Evolutionary conservation across 2,113 vertebrate species (phyloP).

Genomic region (Eolophus roseicapilla): DNA sequence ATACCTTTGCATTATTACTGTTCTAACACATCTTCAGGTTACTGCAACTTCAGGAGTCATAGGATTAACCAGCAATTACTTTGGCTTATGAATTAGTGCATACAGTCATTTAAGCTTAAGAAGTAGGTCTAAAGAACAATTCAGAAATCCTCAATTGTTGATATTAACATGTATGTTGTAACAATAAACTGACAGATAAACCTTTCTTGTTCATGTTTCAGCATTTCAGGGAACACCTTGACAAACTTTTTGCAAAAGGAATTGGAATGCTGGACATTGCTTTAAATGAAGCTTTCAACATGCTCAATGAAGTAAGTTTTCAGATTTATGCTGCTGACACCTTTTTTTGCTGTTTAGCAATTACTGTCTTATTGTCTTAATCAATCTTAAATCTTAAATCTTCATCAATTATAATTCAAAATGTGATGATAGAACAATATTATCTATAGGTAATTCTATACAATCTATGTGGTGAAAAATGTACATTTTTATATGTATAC

Average conservation of each 20-base stretch:
- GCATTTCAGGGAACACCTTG: conserved; percentile 95
- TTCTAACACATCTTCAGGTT: neutral
- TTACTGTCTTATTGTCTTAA: neutral
- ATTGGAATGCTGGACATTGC: conserved; percentile 96
- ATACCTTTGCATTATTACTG: neutral
- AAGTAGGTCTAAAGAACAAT: neutral
- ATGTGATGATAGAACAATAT: neutral
- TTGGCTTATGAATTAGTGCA: neutral
- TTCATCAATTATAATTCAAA: neutral
- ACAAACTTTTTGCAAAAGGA: conserved; percentile 93
- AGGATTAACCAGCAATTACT: neutral
- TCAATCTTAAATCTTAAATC: neutral
- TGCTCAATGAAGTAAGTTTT: conserved; percentile 90
- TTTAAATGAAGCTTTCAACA: conserved; percentile 92
- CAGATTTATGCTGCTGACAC: neutral
- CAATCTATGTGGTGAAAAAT: neutral
- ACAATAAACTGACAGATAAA: neutral
- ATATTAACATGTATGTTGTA: neutral
- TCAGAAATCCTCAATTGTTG: neutral
- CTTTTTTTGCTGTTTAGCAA: neutral
- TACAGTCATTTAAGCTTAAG: neutral
- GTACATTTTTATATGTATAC: neutral
- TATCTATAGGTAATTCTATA: neutral
- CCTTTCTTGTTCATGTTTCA: conserved; percentile 60
- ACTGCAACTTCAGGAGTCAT: neutral